Evolutionary conservation across 2,113 vertebrate genomes (phyloP).

Genomic region (Blennius ocellaris): DNA sequence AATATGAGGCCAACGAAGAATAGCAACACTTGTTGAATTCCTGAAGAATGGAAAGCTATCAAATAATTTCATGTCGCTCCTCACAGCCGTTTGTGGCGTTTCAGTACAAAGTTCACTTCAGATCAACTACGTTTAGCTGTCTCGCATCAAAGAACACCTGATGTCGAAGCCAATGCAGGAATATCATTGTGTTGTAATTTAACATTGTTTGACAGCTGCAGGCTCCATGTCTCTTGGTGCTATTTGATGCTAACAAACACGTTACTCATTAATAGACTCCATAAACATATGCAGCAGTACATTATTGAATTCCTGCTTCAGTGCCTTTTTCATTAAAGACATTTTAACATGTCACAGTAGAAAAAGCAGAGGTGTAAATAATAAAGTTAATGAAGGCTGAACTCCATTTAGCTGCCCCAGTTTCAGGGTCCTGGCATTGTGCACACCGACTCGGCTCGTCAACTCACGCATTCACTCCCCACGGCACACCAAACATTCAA

Average conservation of each 20-base stretch:
- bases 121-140: not conserved
- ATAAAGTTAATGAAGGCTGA: not conserved
- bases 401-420: not conserved
- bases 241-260: not conserved
- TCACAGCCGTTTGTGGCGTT: not conserved
- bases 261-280: not conserved
- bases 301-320: constrained; percentile 9
- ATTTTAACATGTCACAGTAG: not conserved
- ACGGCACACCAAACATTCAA: not conserved
- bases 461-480: not conserved
- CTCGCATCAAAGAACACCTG: no score
- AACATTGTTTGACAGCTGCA: not conserved
- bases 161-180: no score
- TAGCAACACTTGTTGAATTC: not conserved
- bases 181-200: not conserved
- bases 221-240: not conserved
- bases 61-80: not conserved
- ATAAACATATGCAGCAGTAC: not conserved
- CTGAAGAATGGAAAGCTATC: not conserved
- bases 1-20: constrained; percentile 5
- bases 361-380: not conserved
- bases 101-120: not conserved
- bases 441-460: not conserved
- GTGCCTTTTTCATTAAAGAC: constrained; percentile 1
- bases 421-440: not conserved